phyloP scores from a whole-genome alignment of 2,888 invertebrate species.

The Erebia palarica region DNA sequence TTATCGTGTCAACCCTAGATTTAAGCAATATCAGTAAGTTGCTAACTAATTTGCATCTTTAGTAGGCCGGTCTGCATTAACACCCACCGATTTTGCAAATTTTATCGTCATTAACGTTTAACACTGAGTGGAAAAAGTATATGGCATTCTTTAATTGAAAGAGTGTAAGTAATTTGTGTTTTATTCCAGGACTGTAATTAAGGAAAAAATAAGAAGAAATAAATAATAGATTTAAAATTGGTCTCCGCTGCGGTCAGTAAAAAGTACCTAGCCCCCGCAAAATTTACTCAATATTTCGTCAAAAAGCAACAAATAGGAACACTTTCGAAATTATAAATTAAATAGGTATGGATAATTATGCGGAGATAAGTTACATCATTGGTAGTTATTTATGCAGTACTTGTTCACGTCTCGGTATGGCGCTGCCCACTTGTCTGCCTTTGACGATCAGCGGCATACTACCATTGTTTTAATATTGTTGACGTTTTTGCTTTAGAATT shows the following conservation, averaged over 20 bases:
- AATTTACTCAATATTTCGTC: too few species aligned
- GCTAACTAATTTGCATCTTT: constrained; percentile 42
- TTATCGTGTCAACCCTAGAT: constrained; percentile 3
- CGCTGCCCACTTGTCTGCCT: constrained; percentile 8
- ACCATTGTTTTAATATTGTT: too few species aligned
- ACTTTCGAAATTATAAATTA: too few species aligned
- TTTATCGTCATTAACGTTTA: constrained; percentile 23
- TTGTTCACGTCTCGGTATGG: constrained; percentile 5
- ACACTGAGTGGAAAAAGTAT: constrained; percentile 23
- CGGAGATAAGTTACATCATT: not conserved
- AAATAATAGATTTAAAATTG: too few species aligned
- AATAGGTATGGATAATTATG: not conserved
- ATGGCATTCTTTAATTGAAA: not conserved
- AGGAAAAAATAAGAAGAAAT: not conserved
- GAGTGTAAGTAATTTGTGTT: not conserved
- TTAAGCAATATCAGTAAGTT: constrained; percentile 10
- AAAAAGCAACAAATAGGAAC: too few species aligned
- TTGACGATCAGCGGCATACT: not conserved
- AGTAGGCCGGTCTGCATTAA: constrained; percentile 37
- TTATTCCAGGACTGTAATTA: not conserved
- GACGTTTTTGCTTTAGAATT: too few species aligned
- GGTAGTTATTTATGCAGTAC: not conserved
- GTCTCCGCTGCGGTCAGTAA: too few species aligned
- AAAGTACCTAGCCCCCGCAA: too few species aligned
- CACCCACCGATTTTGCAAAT: constrained; percentile 38